Base-by-base conservation (phyloP, 2,797 vertebrate species). In the Sebastes diploproa region DNA sequence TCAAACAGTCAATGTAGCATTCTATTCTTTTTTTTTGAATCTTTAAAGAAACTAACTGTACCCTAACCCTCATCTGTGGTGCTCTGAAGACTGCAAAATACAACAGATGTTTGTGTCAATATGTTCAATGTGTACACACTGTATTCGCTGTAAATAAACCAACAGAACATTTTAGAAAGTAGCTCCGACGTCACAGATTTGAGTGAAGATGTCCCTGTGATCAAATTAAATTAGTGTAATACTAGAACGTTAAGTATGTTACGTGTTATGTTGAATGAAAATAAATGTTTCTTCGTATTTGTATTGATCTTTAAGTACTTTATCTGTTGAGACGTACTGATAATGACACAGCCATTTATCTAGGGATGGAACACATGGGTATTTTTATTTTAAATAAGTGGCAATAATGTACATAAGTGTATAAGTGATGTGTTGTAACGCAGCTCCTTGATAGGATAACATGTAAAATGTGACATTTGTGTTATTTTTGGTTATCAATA, bases 331-430 rank as follows among this genome's bases (percentile, higher is more conserved):
- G 25, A 42, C 12, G 72, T 20, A 10, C 59, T 68, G 63, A 34
- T 30, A 5, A 64, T 25, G 11, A 80, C 62, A 7, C 16, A 71
- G 56, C 18, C 18, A 42, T 67, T 42, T 42, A 42, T 42, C 30
- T 72, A 36, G 22, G n/a, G 71, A 78, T 70, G 76, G 76, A 76
- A 69, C 42, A 71, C 7, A 4, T 42, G 55, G 54, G 25, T 80
- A 14, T 52, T 52, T 75, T 88, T 29, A 7, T 69, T 79, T 77
- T 58, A 30, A 68, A 71, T 54, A 71, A 80, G 75, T 80, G 84
- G 85, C 83, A 91, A 89, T 91, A 92, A 91, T 95, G 93, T 93
- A 94, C 79, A 93, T 91, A 91, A 36, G 42, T 88, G 79, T 87
- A 68, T 75, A 77, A 63, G 73, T 76, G 38, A 83, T 66, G 84